These are phyloP conservation scores for Gibbula magus DNA, from an alignment of 2,888 invertebrate genomes.

Conservation along the genomic window DNA sequence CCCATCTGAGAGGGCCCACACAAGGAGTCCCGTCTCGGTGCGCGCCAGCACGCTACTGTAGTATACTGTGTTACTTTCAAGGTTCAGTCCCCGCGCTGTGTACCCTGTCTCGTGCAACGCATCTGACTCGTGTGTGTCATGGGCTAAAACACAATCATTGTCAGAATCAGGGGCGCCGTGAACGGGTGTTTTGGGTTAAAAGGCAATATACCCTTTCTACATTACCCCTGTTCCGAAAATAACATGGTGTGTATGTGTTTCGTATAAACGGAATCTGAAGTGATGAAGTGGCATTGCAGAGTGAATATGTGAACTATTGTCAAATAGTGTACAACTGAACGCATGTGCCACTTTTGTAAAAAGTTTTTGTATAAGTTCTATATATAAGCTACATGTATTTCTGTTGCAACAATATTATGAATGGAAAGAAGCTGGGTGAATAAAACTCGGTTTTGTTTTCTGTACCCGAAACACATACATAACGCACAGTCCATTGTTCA, in stretches of 20 bases:
- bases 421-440: too few relatives aligned
- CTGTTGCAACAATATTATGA: too few relatives aligned
- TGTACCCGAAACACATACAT: too few relatives aligned
- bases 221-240: background rate
- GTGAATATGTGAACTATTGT: too few relatives aligned
- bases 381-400: too few relatives aligned
- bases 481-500: too few relatives aligned
- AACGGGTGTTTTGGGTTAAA: background rate
- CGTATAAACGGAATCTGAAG: too few relatives aligned
- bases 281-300: too few relatives aligned
- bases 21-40: conserved; percentile 39
- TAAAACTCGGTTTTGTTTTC: too few relatives aligned
- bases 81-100: conserved; percentile 9
- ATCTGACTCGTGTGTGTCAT: conserved; percentile 23
- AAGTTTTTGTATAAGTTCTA: too few relatives aligned
- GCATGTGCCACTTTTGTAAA: too few relatives aligned
- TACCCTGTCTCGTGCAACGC: background rate
- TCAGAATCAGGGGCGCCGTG: background rate
- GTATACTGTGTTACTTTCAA: conserved; percentile 29
- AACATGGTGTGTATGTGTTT: background rate
- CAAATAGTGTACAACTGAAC: too few relatives aligned
- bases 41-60: conserved; percentile 41
- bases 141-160: conserved; percentile 10
- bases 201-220: background rate
- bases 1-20: conserved; percentile 40